These are phyloP conservation scores for Diarsia dahlii DNA, from an alignment of 2,888 invertebrate species.

Conservation along the genomic window DNA sequence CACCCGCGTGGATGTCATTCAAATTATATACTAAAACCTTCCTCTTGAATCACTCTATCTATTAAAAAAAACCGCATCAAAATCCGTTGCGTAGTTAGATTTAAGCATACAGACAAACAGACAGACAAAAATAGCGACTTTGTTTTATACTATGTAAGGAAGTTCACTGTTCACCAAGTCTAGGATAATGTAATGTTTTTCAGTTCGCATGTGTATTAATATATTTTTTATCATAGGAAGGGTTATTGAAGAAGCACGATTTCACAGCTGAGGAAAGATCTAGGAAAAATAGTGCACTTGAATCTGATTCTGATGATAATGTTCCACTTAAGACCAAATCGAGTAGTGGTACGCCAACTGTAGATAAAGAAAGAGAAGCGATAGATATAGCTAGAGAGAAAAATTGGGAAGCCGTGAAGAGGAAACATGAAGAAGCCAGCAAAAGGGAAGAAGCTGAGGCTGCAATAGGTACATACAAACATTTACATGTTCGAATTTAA, in stretches of 20 bases:
- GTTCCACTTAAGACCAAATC: constrained; percentile 85
- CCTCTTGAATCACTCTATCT: too few species aligned
- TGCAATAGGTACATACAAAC: constrained; percentile 81
- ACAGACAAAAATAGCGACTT: too few species aligned
- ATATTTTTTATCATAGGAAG: constrained; percentile 77
- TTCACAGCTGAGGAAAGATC: constrained; percentile 80
- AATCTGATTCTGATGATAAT: constrained; percentile 89
- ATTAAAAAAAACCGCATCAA: too few species aligned
- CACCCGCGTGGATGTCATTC: too few species aligned
- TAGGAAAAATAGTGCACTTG: constrained; percentile 85
- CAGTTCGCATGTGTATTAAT: neutral
- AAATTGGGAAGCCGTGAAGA: constrained; percentile 90
- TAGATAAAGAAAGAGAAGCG: constrained; percentile 89
- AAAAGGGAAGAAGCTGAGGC: constrained; percentile 88
- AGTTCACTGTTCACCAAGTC: neutral
- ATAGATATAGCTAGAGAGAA: constrained; percentile 90
- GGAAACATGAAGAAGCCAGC: constrained; percentile 90
- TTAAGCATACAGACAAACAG: too few species aligned
- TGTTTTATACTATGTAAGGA: too few species aligned
- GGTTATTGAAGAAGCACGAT: constrained; percentile 87
- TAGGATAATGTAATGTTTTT: neutral
- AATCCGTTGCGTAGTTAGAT: too few species aligned
- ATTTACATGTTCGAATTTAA: constrained; percentile 31
- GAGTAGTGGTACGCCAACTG: constrained; percentile 75
- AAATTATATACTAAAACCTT: too few species aligned